A percentile compares a stretch with the other conserved stretches of the same genome.
Conservation (phyloP, 2,888 invertebrate genomes). For the Celastrina argiolus region DNA sequence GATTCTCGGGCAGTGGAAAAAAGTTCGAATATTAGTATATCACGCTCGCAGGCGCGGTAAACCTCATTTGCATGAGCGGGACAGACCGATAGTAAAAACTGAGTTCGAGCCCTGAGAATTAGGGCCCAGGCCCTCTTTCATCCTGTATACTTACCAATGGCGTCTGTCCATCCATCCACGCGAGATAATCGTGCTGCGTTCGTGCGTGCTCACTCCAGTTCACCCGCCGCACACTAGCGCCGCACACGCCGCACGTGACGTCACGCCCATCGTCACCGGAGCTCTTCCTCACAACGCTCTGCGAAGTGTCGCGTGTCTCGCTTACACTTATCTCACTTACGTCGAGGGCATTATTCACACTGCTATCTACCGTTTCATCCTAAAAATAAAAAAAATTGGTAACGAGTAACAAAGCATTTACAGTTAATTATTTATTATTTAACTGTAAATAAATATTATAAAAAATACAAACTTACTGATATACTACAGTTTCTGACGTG, state of each 20-base stretch:
- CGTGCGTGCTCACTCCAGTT: constrained; percentile 47
- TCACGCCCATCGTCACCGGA: not conserved
- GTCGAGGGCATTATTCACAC: not conserved
- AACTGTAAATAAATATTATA: not conserved
- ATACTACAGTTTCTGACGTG: constrained; percentile 42
- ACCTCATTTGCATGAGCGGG: too few species aligned
- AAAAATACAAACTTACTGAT: constrained; percentile 32
- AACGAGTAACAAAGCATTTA: not conserved
- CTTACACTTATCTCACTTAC: not conserved
- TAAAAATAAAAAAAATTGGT: not conserved
- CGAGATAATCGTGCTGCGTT: constrained; percentile 48
- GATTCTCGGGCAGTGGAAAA: too few species aligned
- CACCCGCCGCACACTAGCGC: constrained; percentile 30
- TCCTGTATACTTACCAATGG: too few species aligned
- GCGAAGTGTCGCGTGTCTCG: not conserved
- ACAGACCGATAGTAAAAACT: too few species aligned
- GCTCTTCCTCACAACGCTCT: not conserved
- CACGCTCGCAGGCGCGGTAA: too few species aligned
- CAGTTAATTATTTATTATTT: too few species aligned
- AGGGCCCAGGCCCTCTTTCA: too few species aligned
- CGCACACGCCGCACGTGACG: constrained; percentile 45
- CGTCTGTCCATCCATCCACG: constrained; percentile 48
- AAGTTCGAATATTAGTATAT: too few species aligned
- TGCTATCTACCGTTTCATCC: not conserved
- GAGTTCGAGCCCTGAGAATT: too few species aligned